Conservation (phyloP, 2,113 vertebrate species). For the Struthio camelus region DNA sequence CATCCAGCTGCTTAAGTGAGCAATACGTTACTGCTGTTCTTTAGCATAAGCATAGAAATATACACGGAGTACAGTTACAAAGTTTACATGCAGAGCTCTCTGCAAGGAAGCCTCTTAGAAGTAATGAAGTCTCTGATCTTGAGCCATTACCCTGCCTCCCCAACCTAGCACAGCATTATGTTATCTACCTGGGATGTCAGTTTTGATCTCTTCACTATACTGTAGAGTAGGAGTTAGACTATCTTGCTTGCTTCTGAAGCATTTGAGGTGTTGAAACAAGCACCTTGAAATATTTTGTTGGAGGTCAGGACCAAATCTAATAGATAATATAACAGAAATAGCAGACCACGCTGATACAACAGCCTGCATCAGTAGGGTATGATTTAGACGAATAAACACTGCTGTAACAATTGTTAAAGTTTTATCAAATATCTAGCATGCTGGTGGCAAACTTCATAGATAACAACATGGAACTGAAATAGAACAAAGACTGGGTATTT, state of each 20-base stretch:
- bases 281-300: background rate
- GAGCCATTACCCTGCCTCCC: background rate
- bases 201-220: background rate
- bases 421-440: background rate
- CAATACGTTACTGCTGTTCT: background rate
- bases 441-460: background rate
- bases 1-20: background rate
- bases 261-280: background rate
- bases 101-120: background rate
- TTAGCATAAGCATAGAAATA: background rate
- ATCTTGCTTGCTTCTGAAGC: background rate
- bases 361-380: background rate
- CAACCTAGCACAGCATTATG: background rate
- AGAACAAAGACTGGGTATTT: background rate
- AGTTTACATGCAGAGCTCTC: background rate
- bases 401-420: background rate
- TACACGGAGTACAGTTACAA: background rate
- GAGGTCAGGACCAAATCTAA: background rate
- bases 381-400: constrained; percentile 23
- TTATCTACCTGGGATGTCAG: background rate
- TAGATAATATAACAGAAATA: background rate
- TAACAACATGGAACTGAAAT: background rate
- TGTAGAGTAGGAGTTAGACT: background rate
- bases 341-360: background rate
- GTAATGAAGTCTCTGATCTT: background rate